Conservation (phyloP, 2,113 vertebrate species). For the Aythya baeri region DNA sequence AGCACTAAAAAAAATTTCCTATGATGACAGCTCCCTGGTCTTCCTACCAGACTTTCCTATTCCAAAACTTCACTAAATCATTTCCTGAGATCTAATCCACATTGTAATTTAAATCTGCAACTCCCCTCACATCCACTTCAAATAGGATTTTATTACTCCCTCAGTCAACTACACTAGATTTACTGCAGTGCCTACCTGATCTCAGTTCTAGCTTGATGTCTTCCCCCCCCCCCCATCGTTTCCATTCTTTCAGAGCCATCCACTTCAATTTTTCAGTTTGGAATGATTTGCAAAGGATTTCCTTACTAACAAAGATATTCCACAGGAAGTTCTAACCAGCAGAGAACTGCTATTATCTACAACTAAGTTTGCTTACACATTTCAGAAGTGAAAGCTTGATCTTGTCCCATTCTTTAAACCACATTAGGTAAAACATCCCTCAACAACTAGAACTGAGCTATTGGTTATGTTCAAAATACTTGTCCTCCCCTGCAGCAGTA, state of each 20-base stretch:
- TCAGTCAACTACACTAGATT: neutral
- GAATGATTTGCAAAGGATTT: fast-evolving
- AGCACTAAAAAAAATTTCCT: neutral
- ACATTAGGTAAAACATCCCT: neutral
- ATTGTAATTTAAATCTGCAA: neutral
- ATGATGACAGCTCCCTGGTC: fast-evolving
- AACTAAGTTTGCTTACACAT: fast-evolving
- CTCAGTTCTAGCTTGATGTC: neutral
- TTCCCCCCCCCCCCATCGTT: neutral
- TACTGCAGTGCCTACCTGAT: fast-evolving
- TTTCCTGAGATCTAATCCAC: neutral
- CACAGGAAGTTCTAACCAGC: fast-evolving
- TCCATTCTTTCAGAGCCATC: neutral
- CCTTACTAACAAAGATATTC: neutral
- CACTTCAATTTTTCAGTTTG: neutral
- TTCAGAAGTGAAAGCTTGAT: neutral
- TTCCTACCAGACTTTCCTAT: neutral
- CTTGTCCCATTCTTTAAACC: fast-evolving
- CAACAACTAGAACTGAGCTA: fast-evolving
- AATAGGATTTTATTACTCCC: neutral
- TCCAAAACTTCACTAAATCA: neutral
- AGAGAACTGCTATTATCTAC: fast-evolving
- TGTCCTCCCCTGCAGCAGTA: neutral
- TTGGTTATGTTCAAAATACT: fast-evolving
- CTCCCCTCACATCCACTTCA: neutral